phyloP scores from a whole-genome alignment of 2,113 vertebrate genomes.

The Brienomyrus brachyistius region DNA sequence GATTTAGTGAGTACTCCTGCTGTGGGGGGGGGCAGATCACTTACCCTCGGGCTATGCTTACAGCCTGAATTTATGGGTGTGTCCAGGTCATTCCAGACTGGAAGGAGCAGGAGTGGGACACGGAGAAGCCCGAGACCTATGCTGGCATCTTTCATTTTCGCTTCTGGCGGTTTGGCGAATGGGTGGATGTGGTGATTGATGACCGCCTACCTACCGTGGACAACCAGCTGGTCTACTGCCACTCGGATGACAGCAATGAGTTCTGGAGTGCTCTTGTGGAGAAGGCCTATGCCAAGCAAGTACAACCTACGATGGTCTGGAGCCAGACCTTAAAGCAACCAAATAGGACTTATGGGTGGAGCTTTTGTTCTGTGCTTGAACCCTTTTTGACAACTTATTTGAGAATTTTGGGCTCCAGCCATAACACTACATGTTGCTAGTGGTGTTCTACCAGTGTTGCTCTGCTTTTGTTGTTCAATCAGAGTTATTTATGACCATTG shows the following conservation, averaged over 20 bases:
- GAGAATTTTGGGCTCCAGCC: background rate
- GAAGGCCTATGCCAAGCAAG: slow-evolving; percentile 94
- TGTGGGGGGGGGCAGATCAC: background rate
- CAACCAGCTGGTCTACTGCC: slow-evolving; percentile 86
- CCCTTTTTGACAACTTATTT: background rate
- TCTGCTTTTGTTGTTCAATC: background rate
- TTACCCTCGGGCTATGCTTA: background rate
- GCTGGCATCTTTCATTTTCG: slow-evolving; percentile 89
- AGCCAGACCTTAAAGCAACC: background rate
- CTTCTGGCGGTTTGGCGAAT: slow-evolving; percentile 90
- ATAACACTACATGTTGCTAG: background rate
- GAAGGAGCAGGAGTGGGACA: slow-evolving; percentile 90
- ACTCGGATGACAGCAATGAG: slow-evolving; percentile 86
- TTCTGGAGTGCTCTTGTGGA: slow-evolving; percentile 96
- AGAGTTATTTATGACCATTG: background rate
- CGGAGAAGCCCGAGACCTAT: slow-evolving; percentile 65
- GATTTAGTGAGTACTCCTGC: background rate
- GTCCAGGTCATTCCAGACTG: slow-evolving; percentile 90
- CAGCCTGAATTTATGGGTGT: background rate
- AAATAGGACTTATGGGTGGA: background rate
- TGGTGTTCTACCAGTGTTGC: background rate
- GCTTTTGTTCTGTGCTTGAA: background rate
- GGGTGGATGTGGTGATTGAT: slow-evolving; percentile 88
- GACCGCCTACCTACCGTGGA: slow-evolving; percentile 81
- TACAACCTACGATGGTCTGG: slow-evolving; percentile 15